Percentiles rank a stretch among this genome's conserved stretches.
Conservation (phyloP, 2,113 vertebrate genomes). For the Petaurus breviceps region DNA sequence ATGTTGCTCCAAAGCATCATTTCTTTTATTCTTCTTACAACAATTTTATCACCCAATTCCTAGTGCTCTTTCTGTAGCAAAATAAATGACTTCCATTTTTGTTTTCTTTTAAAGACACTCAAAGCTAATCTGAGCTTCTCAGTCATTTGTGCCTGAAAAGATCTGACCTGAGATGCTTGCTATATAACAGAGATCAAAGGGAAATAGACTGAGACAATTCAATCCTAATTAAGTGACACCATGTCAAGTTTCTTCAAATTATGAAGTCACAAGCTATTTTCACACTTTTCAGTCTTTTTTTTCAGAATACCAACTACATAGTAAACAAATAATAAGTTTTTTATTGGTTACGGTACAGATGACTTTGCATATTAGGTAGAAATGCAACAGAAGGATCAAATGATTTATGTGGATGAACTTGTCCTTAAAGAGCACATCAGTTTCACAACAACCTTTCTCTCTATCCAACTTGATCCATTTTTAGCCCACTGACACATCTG, state of each 20-base stretch:
- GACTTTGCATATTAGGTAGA: neutral
- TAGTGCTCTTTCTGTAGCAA: neutral
- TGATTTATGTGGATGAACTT: conserved; percentile 56
- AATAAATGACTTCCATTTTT: neutral
- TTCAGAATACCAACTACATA: neutral
- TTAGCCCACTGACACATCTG: conserved; percentile 67
- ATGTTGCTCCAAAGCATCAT: neutral
- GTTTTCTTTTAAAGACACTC: neutral
- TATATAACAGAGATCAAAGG: neutral
- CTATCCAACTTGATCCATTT: conserved; percentile 51
- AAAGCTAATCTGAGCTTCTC: neutral
- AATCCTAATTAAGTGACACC: neutral
- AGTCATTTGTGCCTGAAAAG: neutral
- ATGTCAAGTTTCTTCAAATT: neutral
- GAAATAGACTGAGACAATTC: neutral
- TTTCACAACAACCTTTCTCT: neutral
- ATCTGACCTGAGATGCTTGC: neutral
- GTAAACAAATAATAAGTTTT: neutral
- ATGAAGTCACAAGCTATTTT: neutral
- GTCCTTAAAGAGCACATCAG: conserved; percentile 63
- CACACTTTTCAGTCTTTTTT: neutral
- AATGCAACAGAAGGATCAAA: neutral
- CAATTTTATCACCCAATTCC: neutral
- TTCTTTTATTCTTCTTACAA: neutral
- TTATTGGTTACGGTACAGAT: neutral